phyloP scores from a whole-genome alignment of 2,888 invertebrate genomes.

The Omphaloscelis lunosa region DNA sequence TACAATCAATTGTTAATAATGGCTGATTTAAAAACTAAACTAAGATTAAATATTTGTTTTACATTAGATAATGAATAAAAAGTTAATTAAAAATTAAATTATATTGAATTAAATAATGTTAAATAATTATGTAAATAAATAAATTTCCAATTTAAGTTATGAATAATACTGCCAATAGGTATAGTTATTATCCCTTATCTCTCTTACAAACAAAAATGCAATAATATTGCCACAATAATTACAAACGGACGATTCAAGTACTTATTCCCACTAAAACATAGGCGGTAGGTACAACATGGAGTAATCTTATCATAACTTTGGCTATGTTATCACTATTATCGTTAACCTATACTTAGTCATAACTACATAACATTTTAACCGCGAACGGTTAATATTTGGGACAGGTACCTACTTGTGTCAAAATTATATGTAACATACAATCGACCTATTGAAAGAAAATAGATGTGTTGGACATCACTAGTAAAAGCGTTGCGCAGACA shows the following conservation, averaged over 20 bases:
- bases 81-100: no score
- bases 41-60: no score
- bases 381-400: neutral
- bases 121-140: no score
- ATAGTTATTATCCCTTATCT: neutral
- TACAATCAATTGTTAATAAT: no score
- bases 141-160: no score
- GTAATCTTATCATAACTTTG: slow-evolving; percentile 58
- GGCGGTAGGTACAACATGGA: slow-evolving; percentile 1
- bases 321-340: slow-evolving; percentile 33
- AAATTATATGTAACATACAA: no score
- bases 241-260: neutral
- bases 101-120: no score
- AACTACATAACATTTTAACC: slow-evolving; percentile 10
- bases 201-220: neutral
- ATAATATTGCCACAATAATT: neutral
- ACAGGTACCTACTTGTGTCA: neutral
- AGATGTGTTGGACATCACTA: slow-evolving; percentile 63
- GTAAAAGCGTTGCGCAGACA: slow-evolving; percentile 79
- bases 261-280: slow-evolving; percentile 9
- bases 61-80: no score
- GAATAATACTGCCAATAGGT: neutral
- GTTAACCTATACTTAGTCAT: slow-evolving; percentile 8
- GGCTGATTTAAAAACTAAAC: no score
- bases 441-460: slow-evolving; percentile 21